Evolutionary conservation across 2,113 vertebrate genomes (phyloP).

Genomic region (Calyptommatus sinebrachiatus): DNA sequence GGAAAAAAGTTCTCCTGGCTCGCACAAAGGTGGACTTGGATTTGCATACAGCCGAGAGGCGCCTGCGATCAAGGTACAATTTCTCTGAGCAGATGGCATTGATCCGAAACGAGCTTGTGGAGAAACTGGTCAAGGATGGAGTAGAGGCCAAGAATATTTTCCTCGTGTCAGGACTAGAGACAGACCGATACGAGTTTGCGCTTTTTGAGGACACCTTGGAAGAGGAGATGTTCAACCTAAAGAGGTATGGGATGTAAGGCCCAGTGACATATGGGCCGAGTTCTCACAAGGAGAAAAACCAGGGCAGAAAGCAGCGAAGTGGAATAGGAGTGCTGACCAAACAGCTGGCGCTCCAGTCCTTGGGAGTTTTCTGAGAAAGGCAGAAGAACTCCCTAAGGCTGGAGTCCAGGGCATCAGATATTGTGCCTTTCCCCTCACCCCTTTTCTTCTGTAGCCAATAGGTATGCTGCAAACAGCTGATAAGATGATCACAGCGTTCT

Average conservation of each 20-base stretch:
- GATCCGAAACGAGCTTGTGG: constrained; percentile 2
- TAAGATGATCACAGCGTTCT: too few relatives aligned
- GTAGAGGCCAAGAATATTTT: constrained; percentile 2
- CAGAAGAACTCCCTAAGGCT: too few relatives aligned
- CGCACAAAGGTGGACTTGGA: constrained; percentile 39
- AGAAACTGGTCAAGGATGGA: neutral
- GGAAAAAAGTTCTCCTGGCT: constrained; percentile 10
- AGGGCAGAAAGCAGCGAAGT: too few relatives aligned
- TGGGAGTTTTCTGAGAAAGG: too few relatives aligned
- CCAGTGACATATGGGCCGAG: too few relatives aligned
- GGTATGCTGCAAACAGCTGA: too few relatives aligned
- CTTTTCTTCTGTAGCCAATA: too few relatives aligned
- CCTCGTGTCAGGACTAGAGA: constrained; percentile 35
- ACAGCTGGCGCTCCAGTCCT: too few relatives aligned
- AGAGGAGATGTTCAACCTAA: constrained; percentile 33
- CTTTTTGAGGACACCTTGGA: constrained; percentile 33
- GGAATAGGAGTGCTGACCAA: too few relatives aligned
- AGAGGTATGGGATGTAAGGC: neutral
- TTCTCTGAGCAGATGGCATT: neutral
- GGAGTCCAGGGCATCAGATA: too few relatives aligned
- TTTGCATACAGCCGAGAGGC: constrained; percentile 35
- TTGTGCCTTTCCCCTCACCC: too few relatives aligned
- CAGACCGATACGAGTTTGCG: constrained; percentile 29
- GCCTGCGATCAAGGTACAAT: constrained; percentile 17
- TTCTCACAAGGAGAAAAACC: too few relatives aligned